Percentiles rank a stretch among this genome's conserved stretches.
phyloP scores from a whole-genome alignment of 1,140 invertebrate species.

The Drosophila persimilis region DNA sequence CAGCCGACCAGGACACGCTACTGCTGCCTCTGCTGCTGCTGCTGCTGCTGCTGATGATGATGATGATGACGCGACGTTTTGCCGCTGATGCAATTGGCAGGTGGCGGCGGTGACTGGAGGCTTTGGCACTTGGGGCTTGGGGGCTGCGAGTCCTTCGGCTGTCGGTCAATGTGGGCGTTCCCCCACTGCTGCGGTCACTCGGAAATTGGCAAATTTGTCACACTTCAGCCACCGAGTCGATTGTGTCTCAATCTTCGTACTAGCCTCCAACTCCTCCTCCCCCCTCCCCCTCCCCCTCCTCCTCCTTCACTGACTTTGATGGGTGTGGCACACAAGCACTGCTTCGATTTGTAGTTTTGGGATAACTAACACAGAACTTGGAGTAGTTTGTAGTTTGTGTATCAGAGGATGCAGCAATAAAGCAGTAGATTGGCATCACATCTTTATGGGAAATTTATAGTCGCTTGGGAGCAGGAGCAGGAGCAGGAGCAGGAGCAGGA shows the following conservation, averaged over 20 bases:
- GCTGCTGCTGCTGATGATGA: neutral
- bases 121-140: neutral
- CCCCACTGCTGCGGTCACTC: conserved; percentile 13
- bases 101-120: conserved; percentile 8
- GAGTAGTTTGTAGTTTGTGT: conserved; percentile 8
- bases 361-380: no score
- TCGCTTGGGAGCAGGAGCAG: no score
- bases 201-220: conserved; percentile 61
- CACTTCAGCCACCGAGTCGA: conserved; percentile 41
- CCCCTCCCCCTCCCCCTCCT: no score
- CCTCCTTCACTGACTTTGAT: neutral
- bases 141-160: no score
- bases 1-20: neutral
- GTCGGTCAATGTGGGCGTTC: no score
- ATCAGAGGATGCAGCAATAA: no score
- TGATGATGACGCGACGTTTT: conserved; percentile 27
- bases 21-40: neutral
- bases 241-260: conserved; percentile 38
- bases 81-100: conserved; percentile 31
- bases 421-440: no score
- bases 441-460: no score
- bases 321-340: neutral
- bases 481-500: no score
- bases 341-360: neutral
- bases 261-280: neutral